Base-by-base conservation (phyloP, 2,888 invertebrate species). In the Drosophila multiciliata region DNA sequence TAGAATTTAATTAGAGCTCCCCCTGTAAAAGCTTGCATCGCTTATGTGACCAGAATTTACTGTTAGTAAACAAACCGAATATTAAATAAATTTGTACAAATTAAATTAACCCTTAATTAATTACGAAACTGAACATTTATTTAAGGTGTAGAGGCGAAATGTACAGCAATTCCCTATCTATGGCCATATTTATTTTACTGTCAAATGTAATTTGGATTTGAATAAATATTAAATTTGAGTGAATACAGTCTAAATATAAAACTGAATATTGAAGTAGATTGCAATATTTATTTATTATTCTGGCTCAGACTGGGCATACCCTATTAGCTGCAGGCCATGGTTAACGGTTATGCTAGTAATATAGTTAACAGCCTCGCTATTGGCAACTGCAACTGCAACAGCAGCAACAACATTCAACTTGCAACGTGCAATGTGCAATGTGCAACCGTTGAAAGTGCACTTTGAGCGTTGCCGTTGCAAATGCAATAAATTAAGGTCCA, bases 401-500 rank as follows among this genome's bases (percentile, higher is more conserved):
- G 20, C 45, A 12, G 29, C 29, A 29, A 29, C 29, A 29, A 29
- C 29, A 29, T 29, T 3, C 45, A 45, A 15, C 45, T 15, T 7
- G 36, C 36, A 36, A 36, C 36, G n/a, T n/a, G 12, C 35, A 26
- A 26, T 26, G 26, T 1, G 26, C 49, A 26, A 4, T 12, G 50
- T 7, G 20, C 58, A 64, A n/a, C 23, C 23, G 32, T 26, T 23
- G n/a, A n/a, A 33, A 52, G 55, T 40, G 57, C 58, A 66, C 35
- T 35, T 66, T 65, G 50, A 40, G 57, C 40, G 63, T 52, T 66
- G 79, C 66, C 57, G 61, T 69, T 73, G 73, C 65, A 79, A 85
- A 79, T 71, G 69, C 71, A 83, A 83, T 82, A 82, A 82, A 82
- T 84, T 75, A 83, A 64, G 59, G 75, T 66, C 77, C 87, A 86